Percentiles rank a stretch among this genome's conserved stretches.
Conservation (phyloP, 92 coral and sea anemone species). For the Zoanthus solanderi region DNA sequence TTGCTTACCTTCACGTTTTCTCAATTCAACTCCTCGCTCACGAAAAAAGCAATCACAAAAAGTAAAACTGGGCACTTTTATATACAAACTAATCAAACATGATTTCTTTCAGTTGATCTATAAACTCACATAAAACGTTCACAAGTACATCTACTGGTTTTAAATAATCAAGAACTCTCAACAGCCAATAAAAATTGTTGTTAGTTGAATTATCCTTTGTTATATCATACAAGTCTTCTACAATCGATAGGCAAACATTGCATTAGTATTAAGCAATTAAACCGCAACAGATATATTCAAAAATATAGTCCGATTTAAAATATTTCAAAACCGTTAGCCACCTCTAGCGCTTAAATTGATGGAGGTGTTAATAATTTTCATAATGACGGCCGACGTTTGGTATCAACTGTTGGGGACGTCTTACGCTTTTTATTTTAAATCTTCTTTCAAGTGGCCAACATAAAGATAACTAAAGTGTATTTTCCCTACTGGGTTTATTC, state of each 20-base stretch:
- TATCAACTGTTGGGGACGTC: too few relatives aligned
- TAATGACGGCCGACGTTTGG: too few relatives aligned
- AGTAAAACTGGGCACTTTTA: neutral
- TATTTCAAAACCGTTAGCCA: neutral
- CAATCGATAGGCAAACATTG: neutral
- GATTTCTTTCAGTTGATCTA: neutral
- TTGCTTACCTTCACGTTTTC: too few relatives aligned
- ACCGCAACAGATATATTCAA: neutral
- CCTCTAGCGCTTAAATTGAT: neutral
- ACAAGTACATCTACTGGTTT: neutral
- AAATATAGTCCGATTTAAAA: neutral
- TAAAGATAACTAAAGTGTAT: too few relatives aligned
- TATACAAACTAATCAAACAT: neutral
- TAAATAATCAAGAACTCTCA: neutral
- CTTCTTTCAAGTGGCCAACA: too few relatives aligned
- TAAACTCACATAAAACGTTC: neutral
- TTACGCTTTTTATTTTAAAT: too few relatives aligned
- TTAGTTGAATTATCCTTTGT: neutral
- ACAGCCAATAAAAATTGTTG: neutral
- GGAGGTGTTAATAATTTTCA: neutral
- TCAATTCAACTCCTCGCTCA: neutral
- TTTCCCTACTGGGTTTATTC: too few relatives aligned
- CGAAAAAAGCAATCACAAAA: neutral
- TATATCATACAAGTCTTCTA: neutral
- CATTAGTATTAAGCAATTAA: neutral